Evolutionary conservation across 64 coral and sea anemone genomes (phyloP).

Genomic region (Pocillopora verrucosa): DNA sequence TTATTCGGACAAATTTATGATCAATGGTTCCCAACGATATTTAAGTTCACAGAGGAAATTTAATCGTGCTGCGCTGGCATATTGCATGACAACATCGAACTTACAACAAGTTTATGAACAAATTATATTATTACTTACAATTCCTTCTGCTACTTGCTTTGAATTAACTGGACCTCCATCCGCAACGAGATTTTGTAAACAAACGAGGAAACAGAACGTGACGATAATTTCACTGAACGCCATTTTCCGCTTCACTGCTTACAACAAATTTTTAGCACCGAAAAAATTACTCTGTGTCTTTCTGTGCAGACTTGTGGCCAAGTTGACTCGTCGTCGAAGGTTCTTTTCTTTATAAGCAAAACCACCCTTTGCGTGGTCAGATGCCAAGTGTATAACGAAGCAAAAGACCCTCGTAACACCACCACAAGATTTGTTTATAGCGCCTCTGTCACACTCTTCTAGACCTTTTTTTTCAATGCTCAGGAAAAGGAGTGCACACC

Average conservation of each 20-base stretch:
- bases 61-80: background rate
- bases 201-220: background rate
- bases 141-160: constrained; percentile 12
- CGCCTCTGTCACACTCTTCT: background rate
- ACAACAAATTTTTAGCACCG: background rate
- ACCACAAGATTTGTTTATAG: background rate
- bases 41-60: background rate
- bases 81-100: background rate
- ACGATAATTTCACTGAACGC: background rate
- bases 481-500: constrained; percentile 3
- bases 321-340: background rate
- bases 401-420: background rate
- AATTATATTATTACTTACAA: constrained; percentile 10
- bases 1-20: background rate
- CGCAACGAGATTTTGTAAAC: background rate
- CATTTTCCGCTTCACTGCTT: background rate
- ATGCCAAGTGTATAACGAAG: background rate
- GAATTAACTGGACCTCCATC: constrained; percentile 18
- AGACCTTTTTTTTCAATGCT: background rate
- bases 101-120: background rate
- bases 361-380: background rate
- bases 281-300: background rate
- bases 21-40: background rate
- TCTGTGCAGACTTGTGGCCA: background rate
- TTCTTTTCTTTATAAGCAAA: background rate